Conservation (phyloP, 2,888 invertebrate genomes). For the Mythimna loreyi region DNA sequence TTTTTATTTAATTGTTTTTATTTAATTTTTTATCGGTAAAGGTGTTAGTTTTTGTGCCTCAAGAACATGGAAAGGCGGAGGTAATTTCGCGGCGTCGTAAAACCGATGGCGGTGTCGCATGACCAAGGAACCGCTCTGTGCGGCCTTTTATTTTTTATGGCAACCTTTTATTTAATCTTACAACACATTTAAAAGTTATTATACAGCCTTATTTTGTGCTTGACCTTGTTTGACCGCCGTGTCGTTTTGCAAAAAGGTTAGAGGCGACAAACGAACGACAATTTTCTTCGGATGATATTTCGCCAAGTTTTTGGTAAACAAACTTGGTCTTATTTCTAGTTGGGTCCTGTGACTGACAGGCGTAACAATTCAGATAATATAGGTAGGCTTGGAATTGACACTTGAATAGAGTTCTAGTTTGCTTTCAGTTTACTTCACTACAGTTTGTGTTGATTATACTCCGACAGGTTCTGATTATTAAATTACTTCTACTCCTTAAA, state of each 20-base stretch:
- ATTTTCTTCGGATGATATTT: slow-evolving; percentile 20
- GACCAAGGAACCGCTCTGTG: slow-evolving; percentile 53
- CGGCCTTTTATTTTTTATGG: slow-evolving; percentile 65
- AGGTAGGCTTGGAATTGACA: slow-evolving; percentile 3
- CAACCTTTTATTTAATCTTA: slow-evolving; percentile 44
- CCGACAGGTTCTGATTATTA: not conserved
- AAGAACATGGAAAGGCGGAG: slow-evolving; percentile 60
- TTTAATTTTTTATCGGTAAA: slow-evolving; percentile 1
- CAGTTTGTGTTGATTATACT: not conserved
- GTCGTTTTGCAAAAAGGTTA: slow-evolving; percentile 20
- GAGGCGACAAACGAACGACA: slow-evolving; percentile 1
- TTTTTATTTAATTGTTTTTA: slow-evolving; percentile 1
- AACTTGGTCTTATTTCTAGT: slow-evolving; percentile 28
- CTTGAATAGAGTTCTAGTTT: slow-evolving; percentile 2
- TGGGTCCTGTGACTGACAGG: slow-evolving; percentile 31
- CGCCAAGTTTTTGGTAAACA: slow-evolving; percentile 9
- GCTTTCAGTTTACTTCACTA: slow-evolving; percentile 7
- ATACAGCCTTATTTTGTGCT: slow-evolving; percentile 37
- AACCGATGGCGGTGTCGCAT: slow-evolving; percentile 65
- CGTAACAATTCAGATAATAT: slow-evolving; percentile 20
- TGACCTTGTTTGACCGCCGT: slow-evolving; percentile 37
- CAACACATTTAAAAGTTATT: slow-evolving; percentile 32
- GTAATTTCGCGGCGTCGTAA: slow-evolving; percentile 71
- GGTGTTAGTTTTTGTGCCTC: slow-evolving; percentile 28
- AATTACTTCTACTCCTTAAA: slow-evolving; percentile 2